Evolutionary conservation across 2,888 invertebrate species (phyloP), one percentile per base, ranked within the genome.

Genomic region (Archaeoteleia sp.): DNA sequence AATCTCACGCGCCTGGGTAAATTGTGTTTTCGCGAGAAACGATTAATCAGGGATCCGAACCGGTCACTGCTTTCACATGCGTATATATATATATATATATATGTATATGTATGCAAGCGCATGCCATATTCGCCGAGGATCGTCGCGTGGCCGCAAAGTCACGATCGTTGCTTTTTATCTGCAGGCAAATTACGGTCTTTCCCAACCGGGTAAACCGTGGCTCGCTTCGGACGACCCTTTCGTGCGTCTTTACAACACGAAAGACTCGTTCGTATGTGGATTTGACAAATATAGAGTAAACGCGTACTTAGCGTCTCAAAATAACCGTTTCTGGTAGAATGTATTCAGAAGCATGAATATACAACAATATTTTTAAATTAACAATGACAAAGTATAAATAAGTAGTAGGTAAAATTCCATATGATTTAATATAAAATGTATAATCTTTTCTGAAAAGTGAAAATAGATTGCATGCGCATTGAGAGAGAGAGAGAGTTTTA

Each of bases 21-120:
- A 77, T 76, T 77, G 77, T 78, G 69, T 70, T 77, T 74, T 74
- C 72, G 71, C 75, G 72, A 67, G 73, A 67, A 74, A 65, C 71
- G 57, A 67, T 67, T 67, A 70, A 67, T 70, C 70, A 70, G 70
- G 58, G 70, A 67, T 70, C 55, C 66, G 60, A 70, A 67, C 55
- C 70, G 67, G 67, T 67, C 70, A 67, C 58, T 65, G 67, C 70
- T 67, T 70, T 70, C 67, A 67, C 67, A 57, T 62, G 61, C 65
- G 67, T 63, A 27, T 13, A 29, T 10, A 45, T 9, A 55, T 29
- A 51, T 53, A 57, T 43, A 53, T 40, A 58, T 60, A n/a, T n/a
- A n/a, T n/a, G 60, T 49, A 62, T 62, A 54, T 43, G 55, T 51
- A 60, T 45, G 42, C 53, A 54, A 40, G 60, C 49, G 55, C 46